Evolutionary conservation across 1,140 invertebrate species (phyloP), one percentile per base, ranked within the genome.

Genomic region (Drosophila bifasciata): DNA sequence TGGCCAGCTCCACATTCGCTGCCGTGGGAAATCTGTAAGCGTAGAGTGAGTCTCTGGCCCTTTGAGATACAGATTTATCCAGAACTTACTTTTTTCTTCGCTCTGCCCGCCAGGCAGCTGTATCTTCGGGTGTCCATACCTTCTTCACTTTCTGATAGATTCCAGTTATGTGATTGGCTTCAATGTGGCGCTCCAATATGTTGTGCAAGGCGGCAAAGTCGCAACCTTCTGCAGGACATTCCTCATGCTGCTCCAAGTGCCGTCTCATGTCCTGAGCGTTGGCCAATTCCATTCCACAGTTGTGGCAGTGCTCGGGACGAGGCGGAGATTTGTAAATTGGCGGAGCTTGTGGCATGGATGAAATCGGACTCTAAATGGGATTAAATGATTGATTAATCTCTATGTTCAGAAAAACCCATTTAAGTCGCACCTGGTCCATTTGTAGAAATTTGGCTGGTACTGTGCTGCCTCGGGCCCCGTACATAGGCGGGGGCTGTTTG

Each of bases 151-250:
- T 95, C 49, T 95, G 93, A 79, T 95, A 97, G 16, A 97, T 89
- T 13, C 96, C 96, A 21, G 94, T 95, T 16, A 92, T 92, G 91
- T 98, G 97, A 92, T 97, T 96, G 92, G 96, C 94, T 91, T 94
- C 92, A 69, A 96, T 94, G 84, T 98, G 97, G 76, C 95, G 95
- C 55, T 95, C 94, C 13, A 98, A 93, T 2, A 97, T 92, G 88
- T 95, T 95, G 8, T 95, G 94, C 91, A 97, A 94, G 15, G 96
- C 97, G 13, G 94, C 92, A 92, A 96, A 97, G 21, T 93, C 94
- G 86, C 97, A 98, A n/a, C 95, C 95, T 79, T 97, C 95, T 15
- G 96, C 94, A 43, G 94, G 95, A 86, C 96, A 97, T 90, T 93
- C 91, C 91, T 94, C 93, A 92, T 98, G 97, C 69, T 94, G 93